Evolutionary conservation across 2,797 vertebrate species (phyloP), one percentile per base, ranked within the genome.

Genomic region (Cynodonichthys magdalenae): DNA sequence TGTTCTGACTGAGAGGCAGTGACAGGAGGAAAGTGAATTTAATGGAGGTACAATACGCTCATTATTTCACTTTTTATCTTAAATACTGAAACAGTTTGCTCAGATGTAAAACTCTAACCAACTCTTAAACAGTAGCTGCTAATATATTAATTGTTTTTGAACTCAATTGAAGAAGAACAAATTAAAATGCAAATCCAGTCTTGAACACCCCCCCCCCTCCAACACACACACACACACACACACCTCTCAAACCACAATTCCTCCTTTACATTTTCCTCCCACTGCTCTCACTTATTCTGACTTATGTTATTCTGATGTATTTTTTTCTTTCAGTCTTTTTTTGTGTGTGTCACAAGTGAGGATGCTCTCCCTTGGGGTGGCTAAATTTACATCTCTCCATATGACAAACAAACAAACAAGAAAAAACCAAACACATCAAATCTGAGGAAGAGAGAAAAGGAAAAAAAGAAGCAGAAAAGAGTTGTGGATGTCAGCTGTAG

Each of bases 351-450:
- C 83, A 87, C 85, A 79, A 80, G 80, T 87, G 87, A 84, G 85
- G 77, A 87, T 83, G 82, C 75, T 70, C 69, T 90, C 91, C 88
- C 89, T 81, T 87, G 88, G 90, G 89, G 86, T 82, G 85, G 83
- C 87, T 90, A 90, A 89, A 91, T 93, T 90, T 90, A 89, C 87
- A 90, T 91, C 81, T 89, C 86, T 84, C 81, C 87, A 82, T 85
- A 90, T 86, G 86, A 92, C 89, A 92, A 90, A 91, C 84, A 89
- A 87, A 24, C 24, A 24, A 2, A 24, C 24, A 24, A 24, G 3
- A 90, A 89, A 90, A 86, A 82, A 86, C 82, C 66, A 90, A 89
- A 87, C 86, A 89, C 87, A 92, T 90, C 87, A 91, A 81, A 90
- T 74, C 72, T 67, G 70, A 79, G 78, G 60, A 63, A 57, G 65